Base-by-base conservation (phyloP, 2,797 vertebrate species). In the Malacoraja senta region DNA sequence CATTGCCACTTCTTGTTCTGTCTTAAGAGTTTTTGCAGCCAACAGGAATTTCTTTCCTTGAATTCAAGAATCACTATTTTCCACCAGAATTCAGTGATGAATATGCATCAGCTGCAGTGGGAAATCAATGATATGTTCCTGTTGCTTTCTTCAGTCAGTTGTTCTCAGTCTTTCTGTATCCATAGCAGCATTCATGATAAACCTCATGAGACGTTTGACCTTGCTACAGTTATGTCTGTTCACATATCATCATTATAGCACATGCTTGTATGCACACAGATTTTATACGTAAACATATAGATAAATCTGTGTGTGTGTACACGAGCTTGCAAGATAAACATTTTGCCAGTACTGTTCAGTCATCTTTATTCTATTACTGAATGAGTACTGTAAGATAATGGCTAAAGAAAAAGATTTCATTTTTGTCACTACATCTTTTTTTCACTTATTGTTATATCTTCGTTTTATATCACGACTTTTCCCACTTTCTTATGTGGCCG, bases 281-380 rank as follows among this genome's bases (percentile, higher is more conserved):
- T 71, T 71, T 19, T 53, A 44, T 38, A 44, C 21, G 9, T 80
- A 38, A 19, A 21, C 8, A 21, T 79, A 35, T 19, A 38, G 17
- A 79, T 79, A 10, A 17, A 79, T 79, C 35, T 80, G 9, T 38
- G 8, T 6, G 24, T 83, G 53, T 1, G 35, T 7, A 79, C 68
- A 71, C 17, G 13, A 58, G 44, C 53, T 21, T 81, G 80, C 26
- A 24, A 65, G 63, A 17, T 29, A 2, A 65, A 58, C 29, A n/a
- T 19, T 17, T 15, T 19, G 6, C n/a, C 58, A 61, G 29, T n/a
- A 13, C 53, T 32, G 15, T 86, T 68, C 29, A 86, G 58, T 86
- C 83, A 63, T 17, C 61, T n/a, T 86, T 32, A 86, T 86, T 86
- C 15, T 15, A 86, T 86, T 86, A 17, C n/a, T 86, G 58, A 86